Evolutionary conservation across 2,888 invertebrate genomes (phyloP), one percentile per base, ranked within the genome.

Genomic region (Nezara viridula): DNA sequence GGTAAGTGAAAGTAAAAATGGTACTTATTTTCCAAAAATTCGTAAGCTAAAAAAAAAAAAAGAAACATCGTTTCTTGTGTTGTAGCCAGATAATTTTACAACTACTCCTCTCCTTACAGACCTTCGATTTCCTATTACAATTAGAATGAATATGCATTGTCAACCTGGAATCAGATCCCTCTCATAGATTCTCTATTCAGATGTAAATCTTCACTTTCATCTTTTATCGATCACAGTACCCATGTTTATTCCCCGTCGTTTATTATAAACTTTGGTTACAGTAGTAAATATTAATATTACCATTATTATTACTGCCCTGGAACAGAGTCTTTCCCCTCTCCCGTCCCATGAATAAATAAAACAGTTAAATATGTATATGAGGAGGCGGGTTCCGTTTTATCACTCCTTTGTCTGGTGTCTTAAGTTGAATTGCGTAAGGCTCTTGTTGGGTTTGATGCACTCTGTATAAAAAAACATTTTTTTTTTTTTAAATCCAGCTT

Each of bases 161-260:
- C 81, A 81, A 44, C 47, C 44, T 40, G 24, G 81, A 81, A n/a
- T 81, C 24, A n/a, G 24, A n/a, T 47, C n/a, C 44, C n/a, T 12
- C 44, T 4, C 24, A 16, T 37, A 10, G 81, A 2, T n/a, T 6
- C 44, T 44, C 81, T n/a, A 81, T 44, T 77, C 40, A 77, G 40
- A 77, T 77, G 77, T 77, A 77, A 77, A 77, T 77, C 32, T 60
- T 77, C 37, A 77, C 77, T 77, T 77, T 40, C 81, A 44, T 81
- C n/a, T 81, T 81, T 73, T 21, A 73, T 73, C 37, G 21, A 73
- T 73, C 16, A 27, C 27, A 27, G 27, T 60, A n/a, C 27, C 27
- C 60, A 55, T 55, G 27, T 60, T 27, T 27, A 27, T 27, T 27
- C 3, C 60, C 60, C 2, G 27, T 14, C 60, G 3, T 27, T 19